Conservation (phyloP, 2,797 vertebrate species). For the Miichthys miiuy region DNA sequence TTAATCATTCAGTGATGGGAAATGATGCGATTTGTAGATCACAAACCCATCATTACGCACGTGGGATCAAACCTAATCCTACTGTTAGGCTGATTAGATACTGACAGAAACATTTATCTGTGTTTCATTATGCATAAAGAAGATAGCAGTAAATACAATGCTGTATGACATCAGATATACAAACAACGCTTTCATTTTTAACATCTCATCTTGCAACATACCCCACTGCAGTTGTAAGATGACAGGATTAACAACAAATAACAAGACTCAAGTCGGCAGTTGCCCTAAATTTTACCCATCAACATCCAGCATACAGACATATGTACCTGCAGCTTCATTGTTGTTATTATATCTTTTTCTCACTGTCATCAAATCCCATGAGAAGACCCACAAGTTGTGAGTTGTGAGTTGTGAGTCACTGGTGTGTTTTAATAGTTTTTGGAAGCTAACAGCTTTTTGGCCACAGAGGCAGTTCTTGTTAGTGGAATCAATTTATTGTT, state of each 20-base stretch:
- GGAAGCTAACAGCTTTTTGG: background rate
- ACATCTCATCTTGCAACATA: conserved; percentile 2
- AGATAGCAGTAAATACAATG: conserved; percentile 29
- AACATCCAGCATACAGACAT: background rate
- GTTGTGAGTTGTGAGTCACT: background rate
- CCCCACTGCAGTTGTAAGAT: conserved; percentile 27
- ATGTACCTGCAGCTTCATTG: conserved; percentile 1
- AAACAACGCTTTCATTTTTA: conserved; percentile 48
- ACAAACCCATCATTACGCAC: conserved; percentile 32
- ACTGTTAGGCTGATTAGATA: conserved; percentile 23
- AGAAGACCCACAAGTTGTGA: background rate
- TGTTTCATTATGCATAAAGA: conserved; percentile 36
- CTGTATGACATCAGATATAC: conserved; percentile 26
- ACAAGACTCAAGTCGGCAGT: conserved; percentile 17
- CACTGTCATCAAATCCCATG: background rate
- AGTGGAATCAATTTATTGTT: background rate
- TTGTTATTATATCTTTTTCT: background rate
- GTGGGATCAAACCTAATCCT: conserved; percentile 6
- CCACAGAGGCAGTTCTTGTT: background rate
- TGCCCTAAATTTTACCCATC: conserved; percentile 13
- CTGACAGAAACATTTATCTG: conserved; percentile 33
- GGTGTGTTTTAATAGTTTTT: conserved; percentile 5
- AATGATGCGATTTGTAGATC: conserved; percentile 3
- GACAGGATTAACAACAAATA: conserved; percentile 28
- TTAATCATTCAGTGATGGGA: conserved; percentile 2